phyloP scores from a whole-genome alignment of 1,140 invertebrate genomes.

The Lucilia cuprina region DNA sequence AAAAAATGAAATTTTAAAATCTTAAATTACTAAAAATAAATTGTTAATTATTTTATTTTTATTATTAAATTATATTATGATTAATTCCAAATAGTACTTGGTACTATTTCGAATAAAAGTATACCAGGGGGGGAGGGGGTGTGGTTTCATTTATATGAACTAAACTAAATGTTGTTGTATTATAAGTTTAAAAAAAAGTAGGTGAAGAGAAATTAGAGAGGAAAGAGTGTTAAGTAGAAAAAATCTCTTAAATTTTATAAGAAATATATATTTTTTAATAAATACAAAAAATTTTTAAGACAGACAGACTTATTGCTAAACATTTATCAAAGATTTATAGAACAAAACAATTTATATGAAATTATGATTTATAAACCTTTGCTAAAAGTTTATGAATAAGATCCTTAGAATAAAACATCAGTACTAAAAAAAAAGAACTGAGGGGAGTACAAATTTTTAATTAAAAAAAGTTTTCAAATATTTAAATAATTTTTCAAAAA shows the following conservation, averaged over 20 bases:
- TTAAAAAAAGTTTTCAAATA: neutral
- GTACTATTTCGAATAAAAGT: neutral
- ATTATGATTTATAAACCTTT: too few relatives aligned
- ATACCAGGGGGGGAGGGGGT: neutral
- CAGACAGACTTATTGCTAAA: too few relatives aligned
- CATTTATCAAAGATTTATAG: too few relatives aligned
- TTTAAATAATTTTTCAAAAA: neutral
- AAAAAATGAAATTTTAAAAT: neutral
- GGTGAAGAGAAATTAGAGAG: neutral
- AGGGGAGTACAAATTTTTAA: neutral
- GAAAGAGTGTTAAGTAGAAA: neutral
- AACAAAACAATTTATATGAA: too few relatives aligned
- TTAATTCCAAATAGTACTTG: conserved; percentile 3
- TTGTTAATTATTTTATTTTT: too few relatives aligned
- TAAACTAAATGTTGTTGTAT: neutral
- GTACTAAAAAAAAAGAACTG: neutral
- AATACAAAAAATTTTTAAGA: neutral
- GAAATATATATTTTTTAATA: neutral
- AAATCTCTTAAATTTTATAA: neutral
- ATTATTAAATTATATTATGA: neutral
- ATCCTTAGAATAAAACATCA: neutral
- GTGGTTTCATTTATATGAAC: neutral
- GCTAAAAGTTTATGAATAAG: neutral
- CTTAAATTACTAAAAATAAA: neutral
- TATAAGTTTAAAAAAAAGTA: neutral